Evolutionary conservation across 2,888 invertebrate species (phyloP).

Genomic region (Nymphalis urticae): DNA sequence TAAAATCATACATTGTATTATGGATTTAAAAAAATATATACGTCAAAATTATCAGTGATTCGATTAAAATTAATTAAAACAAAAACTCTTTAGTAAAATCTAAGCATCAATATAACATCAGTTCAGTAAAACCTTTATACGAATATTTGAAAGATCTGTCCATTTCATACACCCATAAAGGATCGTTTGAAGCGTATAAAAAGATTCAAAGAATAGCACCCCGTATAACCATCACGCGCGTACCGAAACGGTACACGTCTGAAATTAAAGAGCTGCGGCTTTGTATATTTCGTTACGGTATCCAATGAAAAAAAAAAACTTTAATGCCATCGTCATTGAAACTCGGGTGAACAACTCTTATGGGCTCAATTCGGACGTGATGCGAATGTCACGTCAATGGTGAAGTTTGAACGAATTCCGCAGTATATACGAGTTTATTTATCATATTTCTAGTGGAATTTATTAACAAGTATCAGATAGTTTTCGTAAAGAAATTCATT

Average conservation of each 20-base stretch:
- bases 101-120: not conserved
- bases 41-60: too few species aligned
- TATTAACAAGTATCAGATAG: too few species aligned
- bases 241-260: slow-evolving; percentile 61
- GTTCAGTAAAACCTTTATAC: not conserved
- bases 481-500: too few species aligned
- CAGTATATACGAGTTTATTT: not conserved
- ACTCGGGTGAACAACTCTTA: slow-evolving; percentile 62
- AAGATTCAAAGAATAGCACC: slow-evolving; percentile 30
- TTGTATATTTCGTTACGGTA: slow-evolving; percentile 53
- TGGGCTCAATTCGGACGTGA: slow-evolving; percentile 67
- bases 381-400: slow-evolving; percentile 58
- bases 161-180: not conserved
- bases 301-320: slow-evolving; percentile 50
- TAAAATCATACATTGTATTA: too few species aligned
- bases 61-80: too few species aligned
- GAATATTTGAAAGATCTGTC: too few species aligned
- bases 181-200: not conserved
- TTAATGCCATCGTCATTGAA: slow-evolving; percentile 61
- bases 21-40: too few species aligned
- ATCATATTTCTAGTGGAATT: not conserved
- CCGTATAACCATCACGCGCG: slow-evolving; percentile 48
- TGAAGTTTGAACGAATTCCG: slow-evolving; percentile 17
- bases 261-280: slow-evolving; percentile 65
- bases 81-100: too few species aligned